Evolutionary conservation across 2,113 vertebrate species (phyloP), one percentile per base, ranked within the genome.

Genomic region (Microcebus griseorufus): DNA sequence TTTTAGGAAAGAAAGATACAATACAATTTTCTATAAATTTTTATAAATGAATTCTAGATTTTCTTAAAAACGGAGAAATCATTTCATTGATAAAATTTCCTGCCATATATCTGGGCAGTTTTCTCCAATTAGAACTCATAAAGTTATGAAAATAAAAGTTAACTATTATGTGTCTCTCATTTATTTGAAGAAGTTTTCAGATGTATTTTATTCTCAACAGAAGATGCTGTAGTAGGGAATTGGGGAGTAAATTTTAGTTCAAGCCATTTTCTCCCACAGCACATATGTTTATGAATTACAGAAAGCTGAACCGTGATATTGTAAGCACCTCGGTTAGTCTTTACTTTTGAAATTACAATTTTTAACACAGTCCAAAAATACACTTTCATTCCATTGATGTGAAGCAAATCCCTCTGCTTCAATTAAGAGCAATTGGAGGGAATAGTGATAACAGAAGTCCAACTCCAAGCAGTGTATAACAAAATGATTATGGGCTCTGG

Each of bases 331-430:
- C 39, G 55, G 27, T 93, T 93, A 62, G 48, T 92, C 39, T 92
- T 92, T 32, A 75, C 7, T 83, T 96, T 92, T 81, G 65, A 92
- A 97, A 92, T 88, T 84, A 90, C 13, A 45, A 42, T 70, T 96
- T 95, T 85, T 83, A 90, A 45, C 62, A 60, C 55, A 90, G 53
- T 86, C 8, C 64, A 73, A n/a, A 73, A 62, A 29, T 48, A 64
- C 25, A 22, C 45, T 94, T 69, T 53, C 0, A 0, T 96, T 95
- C 80, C 88, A 79, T 45, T 94, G 55, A 94, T 45, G 87, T 27
- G 25, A 90, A 95, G 96, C 37, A 86, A 98, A 97, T 83, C 55
- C 93, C 65, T 95, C 88, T 69, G 11, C 34, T 51, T 87, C 69
- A 96, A 79, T 96, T 96, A 86, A 96, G 86, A 97, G 76, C 80